Percentiles rank a stretch among this genome's conserved stretches.
phyloP scores from a whole-genome alignment of 2,113 vertebrate genomes.

The Halichoerus grypus region DNA sequence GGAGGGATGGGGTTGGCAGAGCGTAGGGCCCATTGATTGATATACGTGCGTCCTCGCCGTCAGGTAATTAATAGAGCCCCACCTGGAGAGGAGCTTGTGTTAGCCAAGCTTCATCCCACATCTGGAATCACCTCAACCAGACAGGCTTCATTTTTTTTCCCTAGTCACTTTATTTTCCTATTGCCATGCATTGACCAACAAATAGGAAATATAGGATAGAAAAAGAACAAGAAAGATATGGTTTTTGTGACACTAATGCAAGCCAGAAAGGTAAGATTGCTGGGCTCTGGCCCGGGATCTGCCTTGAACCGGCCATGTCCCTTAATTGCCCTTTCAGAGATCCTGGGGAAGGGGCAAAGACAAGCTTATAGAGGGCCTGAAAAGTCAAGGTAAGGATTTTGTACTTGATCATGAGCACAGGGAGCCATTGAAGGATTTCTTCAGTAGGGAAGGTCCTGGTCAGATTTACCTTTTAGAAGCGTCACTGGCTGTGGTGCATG shows the following conservation, averaged over 20 bases:
- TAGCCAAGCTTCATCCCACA: neutral
- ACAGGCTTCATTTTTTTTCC: neutral
- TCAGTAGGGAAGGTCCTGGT: neutral
- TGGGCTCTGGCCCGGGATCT: neutral
- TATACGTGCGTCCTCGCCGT: neutral
- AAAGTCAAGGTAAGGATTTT: neutral
- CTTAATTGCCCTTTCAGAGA: neutral
- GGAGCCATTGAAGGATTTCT: neutral
- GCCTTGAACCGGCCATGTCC: neutral
- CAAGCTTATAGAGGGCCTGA: neutral
- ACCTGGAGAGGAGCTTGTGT: neutral
- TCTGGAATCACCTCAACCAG: slow-evolving; percentile 11
- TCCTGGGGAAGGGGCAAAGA: neutral
- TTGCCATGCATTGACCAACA: neutral
- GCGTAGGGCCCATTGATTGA: neutral
- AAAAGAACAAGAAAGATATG: neutral
- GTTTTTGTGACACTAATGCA: neutral
- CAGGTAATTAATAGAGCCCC: slow-evolving; percentile 9
- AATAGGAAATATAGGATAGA: neutral
- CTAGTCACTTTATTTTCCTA: neutral
- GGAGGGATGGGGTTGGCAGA: slow-evolving; percentile 51
- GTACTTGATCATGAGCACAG: neutral
- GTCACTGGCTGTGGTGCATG: no score
- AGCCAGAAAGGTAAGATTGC: neutral
- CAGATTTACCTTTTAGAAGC: neutral